Percentiles rank a stretch among this genome's conserved stretches.
Evolutionary conservation across 2,888 invertebrate species (phyloP).

Genomic region (Hedya salicella): DNA sequence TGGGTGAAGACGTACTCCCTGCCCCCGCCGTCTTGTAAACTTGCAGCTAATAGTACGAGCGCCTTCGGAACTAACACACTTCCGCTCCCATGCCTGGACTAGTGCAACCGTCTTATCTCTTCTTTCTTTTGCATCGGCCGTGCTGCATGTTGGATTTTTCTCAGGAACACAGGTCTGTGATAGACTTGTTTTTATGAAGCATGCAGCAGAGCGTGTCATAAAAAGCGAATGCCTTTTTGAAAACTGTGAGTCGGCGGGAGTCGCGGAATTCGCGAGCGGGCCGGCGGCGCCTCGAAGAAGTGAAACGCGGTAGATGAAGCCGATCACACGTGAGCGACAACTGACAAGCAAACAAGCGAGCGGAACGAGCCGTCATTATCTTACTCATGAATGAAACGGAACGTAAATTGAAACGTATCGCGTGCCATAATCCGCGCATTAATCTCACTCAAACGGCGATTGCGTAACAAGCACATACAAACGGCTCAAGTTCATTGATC

Average conservation of each 20-base stretch:
- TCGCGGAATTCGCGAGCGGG: neutral
- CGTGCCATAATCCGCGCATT: constrained; percentile 85
- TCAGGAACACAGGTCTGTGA: neutral
- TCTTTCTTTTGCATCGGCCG: neutral
- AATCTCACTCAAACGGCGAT: constrained; percentile 84
- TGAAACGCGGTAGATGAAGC: constrained; percentile 41
- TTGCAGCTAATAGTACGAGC: constrained; percentile 78
- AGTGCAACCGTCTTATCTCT: neutral
- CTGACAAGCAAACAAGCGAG: constrained; percentile 70
- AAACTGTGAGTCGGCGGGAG: neutral
- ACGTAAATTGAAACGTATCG: constrained; percentile 84
- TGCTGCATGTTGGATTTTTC: neutral
- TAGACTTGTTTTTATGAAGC: neutral
- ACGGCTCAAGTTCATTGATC: constrained; percentile 85
- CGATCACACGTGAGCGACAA: constrained; percentile 54
- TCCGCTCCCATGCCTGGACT: constrained; percentile 46
- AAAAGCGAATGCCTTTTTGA: neutral
- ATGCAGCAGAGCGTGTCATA: neutral
- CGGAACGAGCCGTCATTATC: constrained; percentile 80
- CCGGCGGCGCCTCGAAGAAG: constrained; percentile 16
- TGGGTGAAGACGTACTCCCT: constrained; percentile 83
- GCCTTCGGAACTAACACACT: constrained; percentile 49
- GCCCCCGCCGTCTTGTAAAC: constrained; percentile 81
- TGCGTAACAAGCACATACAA: constrained; percentile 78
- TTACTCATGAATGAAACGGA: constrained; percentile 82